Conservation (phyloP, 1,140 invertebrate species). For the Harlomillsia oculata region DNA sequence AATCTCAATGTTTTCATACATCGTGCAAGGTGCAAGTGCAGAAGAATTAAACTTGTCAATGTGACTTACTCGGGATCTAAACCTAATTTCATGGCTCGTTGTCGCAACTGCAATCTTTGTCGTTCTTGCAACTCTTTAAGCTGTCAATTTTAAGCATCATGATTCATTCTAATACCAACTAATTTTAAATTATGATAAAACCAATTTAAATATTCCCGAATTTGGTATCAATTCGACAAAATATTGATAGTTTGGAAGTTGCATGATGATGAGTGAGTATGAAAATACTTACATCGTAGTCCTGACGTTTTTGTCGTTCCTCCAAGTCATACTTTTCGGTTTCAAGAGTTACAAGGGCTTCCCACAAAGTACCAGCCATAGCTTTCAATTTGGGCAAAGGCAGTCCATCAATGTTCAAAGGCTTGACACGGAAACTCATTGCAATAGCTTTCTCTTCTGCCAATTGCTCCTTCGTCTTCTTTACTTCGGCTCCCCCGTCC, state of each 20-base stretch:
- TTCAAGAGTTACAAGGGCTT: constrained; percentile 87
- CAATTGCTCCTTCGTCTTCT: constrained; percentile 97
- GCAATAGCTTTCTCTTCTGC: constrained; percentile 98
- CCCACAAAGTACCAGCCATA: constrained; percentile 89
- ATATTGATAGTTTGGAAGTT: too few species aligned
- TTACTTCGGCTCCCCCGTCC: constrained; percentile 61
- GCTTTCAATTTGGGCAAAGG: constrained; percentile 67
- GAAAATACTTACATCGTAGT: constrained; percentile 85
- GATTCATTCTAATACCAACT: too few species aligned
- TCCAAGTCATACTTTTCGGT: constrained; percentile 99
- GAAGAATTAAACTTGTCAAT: too few species aligned
- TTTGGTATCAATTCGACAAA: too few species aligned
- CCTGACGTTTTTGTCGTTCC: constrained; percentile 95
- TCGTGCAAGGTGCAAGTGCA: too few species aligned
- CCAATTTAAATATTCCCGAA: too few species aligned
- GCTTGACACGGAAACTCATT: constrained; percentile 87
- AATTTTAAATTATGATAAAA: too few species aligned
- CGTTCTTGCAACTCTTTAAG: constrained; percentile 49
- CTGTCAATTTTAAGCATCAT: constrained; percentile 39
- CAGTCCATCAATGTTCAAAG: constrained; percentile 70
- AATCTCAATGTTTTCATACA: too few species aligned
- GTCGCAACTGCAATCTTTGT: constrained; percentile 47
- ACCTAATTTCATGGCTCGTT: constrained; percentile 47
- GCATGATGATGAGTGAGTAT: too few species aligned
- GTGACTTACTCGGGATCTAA: constrained; percentile 42